Base-by-base conservation (phyloP, 2,797 vertebrate genomes). In the Rachycentron canadum region DNA sequence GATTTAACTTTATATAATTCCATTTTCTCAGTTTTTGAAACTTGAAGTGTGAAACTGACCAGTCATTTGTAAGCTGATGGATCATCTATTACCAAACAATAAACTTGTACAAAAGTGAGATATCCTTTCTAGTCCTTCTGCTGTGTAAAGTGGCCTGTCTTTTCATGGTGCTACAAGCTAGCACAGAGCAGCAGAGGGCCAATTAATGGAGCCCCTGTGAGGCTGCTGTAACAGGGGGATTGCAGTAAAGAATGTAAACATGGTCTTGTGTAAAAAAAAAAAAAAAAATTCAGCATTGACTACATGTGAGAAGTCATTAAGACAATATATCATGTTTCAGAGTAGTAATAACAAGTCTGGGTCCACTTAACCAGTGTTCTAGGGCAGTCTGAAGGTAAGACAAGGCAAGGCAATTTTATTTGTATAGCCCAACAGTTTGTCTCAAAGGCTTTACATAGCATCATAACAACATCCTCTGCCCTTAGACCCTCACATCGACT, bases 201-300 rank as follows among this genome's bases (percentile, higher is more conserved):
- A 89, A 82, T 86, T 90, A 90, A 79, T 28, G 3, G 62, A 71
- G 50, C 64, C 76, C 76, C 64, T 56, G 53, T 47, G 78, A 47
- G 69, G 66, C 41, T 64, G 69, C 75, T 58, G n/a, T 41, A 63
- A 58, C 63, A 8, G 49, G 65, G 53, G 67, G 56, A 53, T 71
- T 43, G 66, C 55, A 32, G 52, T 7, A 26, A 72, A 43, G 59
- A 72, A 56, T 69, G 56, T 55, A 73, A 59, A 77, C 45, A 25
- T 30, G 50, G 3, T 12, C 26, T 50, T 58, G 41, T 79, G 56
- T 28, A 41, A 34, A 36, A 65, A 64, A 78, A 34, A 17, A 43
- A 63, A 77, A 32, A 17, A 43, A 61, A n/a, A 38, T 23, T 65
- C 58, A 76, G 70, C 77, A 38, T 21, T 2, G 11, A 3, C 21